Percentiles rank a stretch among this genome's conserved stretches.
Conservation (phyloP, 2,888 invertebrate genomes). For the Zygaena filipendulae region DNA sequence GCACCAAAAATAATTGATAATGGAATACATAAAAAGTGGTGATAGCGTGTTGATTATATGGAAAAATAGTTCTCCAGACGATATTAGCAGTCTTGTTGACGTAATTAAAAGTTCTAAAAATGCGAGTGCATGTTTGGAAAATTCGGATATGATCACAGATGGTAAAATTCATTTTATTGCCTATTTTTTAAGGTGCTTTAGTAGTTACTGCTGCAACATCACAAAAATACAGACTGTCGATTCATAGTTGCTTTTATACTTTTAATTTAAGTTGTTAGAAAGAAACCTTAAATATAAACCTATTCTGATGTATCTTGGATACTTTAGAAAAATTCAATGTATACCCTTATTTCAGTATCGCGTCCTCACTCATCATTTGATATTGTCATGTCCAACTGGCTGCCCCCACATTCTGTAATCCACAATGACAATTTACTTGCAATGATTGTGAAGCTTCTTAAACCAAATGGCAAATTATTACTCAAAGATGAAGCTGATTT, state of each 20-base stretch:
- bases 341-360: constrained; percentile 57
- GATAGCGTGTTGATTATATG: constrained; percentile 69
- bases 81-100: constrained; percentile 59
- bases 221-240: too few species aligned
- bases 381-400: constrained; percentile 65
- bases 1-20: too few species aligned
- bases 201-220: too few species aligned
- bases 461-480: constrained; percentile 71
- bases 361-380: constrained; percentile 71
- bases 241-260: constrained; percentile 3
- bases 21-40: constrained; percentile 38
- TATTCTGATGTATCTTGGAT: too few species aligned
- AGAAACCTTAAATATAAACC: too few species aligned
- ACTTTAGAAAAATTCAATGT: too few species aligned
- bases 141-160: constrained; percentile 67
- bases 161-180: constrained; percentile 61
- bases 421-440: constrained; percentile 58
- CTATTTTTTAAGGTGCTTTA: too few species aligned
- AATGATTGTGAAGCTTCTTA: constrained; percentile 69
- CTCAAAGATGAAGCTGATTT: constrained; percentile 55
- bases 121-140: constrained; percentile 67
- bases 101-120: constrained; percentile 51
- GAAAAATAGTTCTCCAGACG: constrained; percentile 55
- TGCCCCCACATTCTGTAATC: constrained; percentile 43
- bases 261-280: too few species aligned